Base-by-base conservation (phyloP, 1,140 invertebrate genomes). In the Drosophila rufa region DNA sequence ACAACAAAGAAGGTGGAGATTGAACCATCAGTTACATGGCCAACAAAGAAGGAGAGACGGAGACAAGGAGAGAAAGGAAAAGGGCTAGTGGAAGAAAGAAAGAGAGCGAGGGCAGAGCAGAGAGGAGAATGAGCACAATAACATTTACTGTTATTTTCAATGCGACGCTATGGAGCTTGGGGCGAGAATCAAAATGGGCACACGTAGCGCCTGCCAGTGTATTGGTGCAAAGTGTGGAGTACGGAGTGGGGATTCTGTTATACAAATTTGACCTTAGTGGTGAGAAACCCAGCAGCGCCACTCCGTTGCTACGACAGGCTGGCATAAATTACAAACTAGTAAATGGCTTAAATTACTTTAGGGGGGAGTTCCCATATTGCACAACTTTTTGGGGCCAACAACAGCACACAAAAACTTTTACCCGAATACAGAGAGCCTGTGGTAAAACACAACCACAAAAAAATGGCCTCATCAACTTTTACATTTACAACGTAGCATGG, bases 141-240 rank as follows among this genome's bases (percentile, higher is more conserved):
- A 59, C 60, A 79, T 79, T 71, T 79, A 79, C 76, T 79, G 76
- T 79, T 79, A 79, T 79, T 79, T 79, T 79, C 75, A 79, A 79
- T 79, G 75, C 66, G 65, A 79, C 59, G 59, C 43, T 38, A 19
- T 30, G 60, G 55, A 67, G 61, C 46, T 60, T 53, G 66, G 55
- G 60, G 56, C 75, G 19, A 79, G 53, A 59, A 70, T 58, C 43
- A 43, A 79, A 79, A 79, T 79, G 76, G 76, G 76, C 67, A 79
- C 76, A 79, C 58, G 53, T 33, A 68, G 45, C 59, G 19, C 17
- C 17, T n/a, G 22, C 14, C 9, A 56, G 8, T 65, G 59, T 25
- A 56, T 53, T 40, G 11, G 43, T 19, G 33, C 33, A 62, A 43
- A 3, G 33, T 46, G 56, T 27, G 27, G 5, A 51, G 36, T 36